Evolutionary conservation across 2,113 vertebrate genomes (phyloP), one percentile per base, ranked within the genome.

Genomic region (Tor tambroides): DNA sequence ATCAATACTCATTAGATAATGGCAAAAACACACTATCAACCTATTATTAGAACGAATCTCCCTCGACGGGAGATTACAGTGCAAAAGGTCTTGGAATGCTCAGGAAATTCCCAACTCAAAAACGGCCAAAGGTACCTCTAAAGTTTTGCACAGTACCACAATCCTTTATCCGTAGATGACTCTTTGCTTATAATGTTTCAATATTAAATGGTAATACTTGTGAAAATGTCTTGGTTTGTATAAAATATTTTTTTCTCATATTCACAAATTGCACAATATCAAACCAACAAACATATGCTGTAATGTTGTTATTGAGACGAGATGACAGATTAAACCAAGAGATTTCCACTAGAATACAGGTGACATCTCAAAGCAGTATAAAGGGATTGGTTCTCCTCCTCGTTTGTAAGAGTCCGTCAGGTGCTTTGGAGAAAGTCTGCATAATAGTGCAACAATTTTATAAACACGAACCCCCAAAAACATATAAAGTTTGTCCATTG

Each of bases 71-170:
- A 61, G 74, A 69, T 87, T 88, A 89, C 89, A 89, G 86, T 90
- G 89, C 83, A 92, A 87, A 87, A 89, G 85, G 86, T 89, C 90
- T 89, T 69, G 87, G 88, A 91, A 89, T 88, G 86, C 83, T 87
- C 63, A 38, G 54, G 67, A 83, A 90, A 80, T 17, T 84, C 74
- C 76, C 84, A 76, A 67, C 56, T 89, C 75, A 61, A 84, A 88
- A 78, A 71, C 21, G 81, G 56, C 32, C 77, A 74, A 82, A 65
- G 56, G 84, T 85, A 38, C 69, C 79, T 75, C 77, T 74, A 88
- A 81, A 88, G 84, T 67, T 72, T 83, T 35, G 63, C 84, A 86
- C 72, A 85, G 56, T 46, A 59, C 43, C 41, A 6, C 72, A 43
- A 38, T 54, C 72, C 72, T 26, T 28, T 69, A 30, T 67, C 56